These are phyloP conservation scores for Crotalus adamanteus DNA, from an alignment of 2,797 vertebrate genomes.

Conservation along the genomic window DNA sequence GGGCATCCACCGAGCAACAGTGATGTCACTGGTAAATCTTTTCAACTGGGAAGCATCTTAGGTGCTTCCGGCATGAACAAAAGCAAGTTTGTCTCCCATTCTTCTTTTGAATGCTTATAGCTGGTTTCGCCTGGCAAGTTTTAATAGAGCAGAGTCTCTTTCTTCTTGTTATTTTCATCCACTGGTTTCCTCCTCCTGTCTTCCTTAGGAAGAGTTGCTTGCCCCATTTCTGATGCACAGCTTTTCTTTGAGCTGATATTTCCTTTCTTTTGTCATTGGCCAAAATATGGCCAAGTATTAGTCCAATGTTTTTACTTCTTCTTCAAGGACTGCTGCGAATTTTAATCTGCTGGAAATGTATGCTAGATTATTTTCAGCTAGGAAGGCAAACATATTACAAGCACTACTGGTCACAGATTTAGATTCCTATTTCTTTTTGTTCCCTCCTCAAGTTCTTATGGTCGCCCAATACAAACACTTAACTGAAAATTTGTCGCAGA, in stretches of 20 bases:
- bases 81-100: neutral
- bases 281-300: neutral
- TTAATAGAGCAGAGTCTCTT: neutral
- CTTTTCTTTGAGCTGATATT: neutral
- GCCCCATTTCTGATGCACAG: neutral
- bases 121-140: neutral
- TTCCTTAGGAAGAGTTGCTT: neutral
- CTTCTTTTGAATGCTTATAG: neutral
- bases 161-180: neutral
- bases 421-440: neutral
- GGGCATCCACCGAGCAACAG: neutral
- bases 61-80: neutral
- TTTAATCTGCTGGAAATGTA: neutral
- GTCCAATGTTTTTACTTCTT: neutral
- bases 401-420: neutral
- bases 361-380: neutral
- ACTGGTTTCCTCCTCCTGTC: neutral
- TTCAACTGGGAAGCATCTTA: neutral
- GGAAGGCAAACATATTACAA: neutral
- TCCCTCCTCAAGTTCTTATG: neutral
- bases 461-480: neutral
- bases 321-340: neutral
- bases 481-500: neutral
- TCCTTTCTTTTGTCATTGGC: neutral
- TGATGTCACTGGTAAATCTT: neutral